These are phyloP conservation scores for Orchesellides sinensis DNA, from an alignment of 2,888 invertebrate genomes.

Conservation along the genomic window DNA sequence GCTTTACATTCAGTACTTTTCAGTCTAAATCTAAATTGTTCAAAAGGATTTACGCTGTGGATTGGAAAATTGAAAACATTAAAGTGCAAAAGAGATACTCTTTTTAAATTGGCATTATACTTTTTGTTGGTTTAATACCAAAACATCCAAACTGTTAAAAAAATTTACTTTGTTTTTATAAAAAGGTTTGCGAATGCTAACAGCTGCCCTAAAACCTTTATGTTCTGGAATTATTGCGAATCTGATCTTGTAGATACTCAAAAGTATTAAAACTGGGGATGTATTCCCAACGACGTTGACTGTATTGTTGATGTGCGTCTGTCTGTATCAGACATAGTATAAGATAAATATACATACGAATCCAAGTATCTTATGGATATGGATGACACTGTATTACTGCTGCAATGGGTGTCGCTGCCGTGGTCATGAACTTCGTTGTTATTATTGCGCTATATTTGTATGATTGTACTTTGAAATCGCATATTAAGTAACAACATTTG, in stretches of 20 bases:
- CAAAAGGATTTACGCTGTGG: too few species aligned
- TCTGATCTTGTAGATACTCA: conserved; percentile 56
- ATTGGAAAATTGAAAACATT: too few species aligned
- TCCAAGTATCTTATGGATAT: conserved; percentile 8
- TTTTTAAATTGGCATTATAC: too few species aligned
- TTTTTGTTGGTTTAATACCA: too few species aligned
- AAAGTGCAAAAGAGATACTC: too few species aligned
- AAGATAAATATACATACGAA: conserved; percentile 23
- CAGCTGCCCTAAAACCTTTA: too few species aligned
- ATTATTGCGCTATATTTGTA: neutral
- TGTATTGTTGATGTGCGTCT: conserved; percentile 24
- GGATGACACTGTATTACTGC: conserved; percentile 54
- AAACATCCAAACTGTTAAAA: too few species aligned
- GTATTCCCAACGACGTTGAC: conserved; percentile 36
- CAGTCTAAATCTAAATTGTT: too few species aligned
- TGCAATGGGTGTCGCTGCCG: conserved; percentile 51
- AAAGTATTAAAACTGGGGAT: conserved; percentile 56
- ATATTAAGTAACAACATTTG: too few species aligned
- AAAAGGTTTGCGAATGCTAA: too few species aligned
- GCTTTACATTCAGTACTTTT: too few species aligned
- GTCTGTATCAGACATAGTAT: conserved; percentile 39
- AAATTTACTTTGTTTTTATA: too few species aligned
- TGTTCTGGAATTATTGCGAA: neutral
- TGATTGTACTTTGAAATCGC: neutral
- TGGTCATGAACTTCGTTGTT: conserved; percentile 43